A percentile compares a stretch with the other conserved stretches of the same genome.
These are phyloP conservation scores for Chironomus tentans DNA, from an alignment of 2,888 invertebrate genomes.

Conservation along the genomic window DNA sequence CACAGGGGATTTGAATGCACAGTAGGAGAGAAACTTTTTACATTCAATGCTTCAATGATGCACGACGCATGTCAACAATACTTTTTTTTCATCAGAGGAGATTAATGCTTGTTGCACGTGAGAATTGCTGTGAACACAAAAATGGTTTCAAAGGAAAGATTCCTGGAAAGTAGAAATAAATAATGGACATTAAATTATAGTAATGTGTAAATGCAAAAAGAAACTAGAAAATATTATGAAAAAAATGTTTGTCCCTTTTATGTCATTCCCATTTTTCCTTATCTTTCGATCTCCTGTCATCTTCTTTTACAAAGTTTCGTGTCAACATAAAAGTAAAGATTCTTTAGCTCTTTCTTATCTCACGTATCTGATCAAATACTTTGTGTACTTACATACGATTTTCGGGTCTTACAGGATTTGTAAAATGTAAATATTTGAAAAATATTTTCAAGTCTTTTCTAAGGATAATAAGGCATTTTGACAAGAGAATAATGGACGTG, in stretches of 20 bases:
- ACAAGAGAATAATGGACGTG: neutral
- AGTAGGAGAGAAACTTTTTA: neutral
- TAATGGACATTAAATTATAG: slow-evolving; percentile 10
- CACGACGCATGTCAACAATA: neutral
- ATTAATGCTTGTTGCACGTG: slow-evolving; percentile 8
- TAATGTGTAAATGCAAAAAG: slow-evolving; percentile 17
- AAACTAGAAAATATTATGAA: neutral
- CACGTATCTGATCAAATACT: slow-evolving; percentile 15
- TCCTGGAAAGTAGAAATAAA: slow-evolving; percentile 2
- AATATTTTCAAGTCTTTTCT: slow-evolving; percentile 7
- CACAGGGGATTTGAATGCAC: neutral
- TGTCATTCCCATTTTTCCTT: neutral
- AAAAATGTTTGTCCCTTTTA: neutral
- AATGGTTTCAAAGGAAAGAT: neutral
- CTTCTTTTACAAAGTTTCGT: neutral
- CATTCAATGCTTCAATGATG: neutral
- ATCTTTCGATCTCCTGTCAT: slow-evolving; percentile 9
- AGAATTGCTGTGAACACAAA: neutral
- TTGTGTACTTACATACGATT: neutral
- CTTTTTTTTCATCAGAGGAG: neutral
- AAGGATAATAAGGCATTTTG: slow-evolving; percentile 3
- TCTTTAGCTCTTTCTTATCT: slow-evolving; percentile 4
- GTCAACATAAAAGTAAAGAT: neutral
- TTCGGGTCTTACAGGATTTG: neutral
- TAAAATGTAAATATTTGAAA: slow-evolving; percentile 24